Base-by-base conservation (phyloP, 2,113 vertebrate species). In the Collichthys lucidus region DNA sequence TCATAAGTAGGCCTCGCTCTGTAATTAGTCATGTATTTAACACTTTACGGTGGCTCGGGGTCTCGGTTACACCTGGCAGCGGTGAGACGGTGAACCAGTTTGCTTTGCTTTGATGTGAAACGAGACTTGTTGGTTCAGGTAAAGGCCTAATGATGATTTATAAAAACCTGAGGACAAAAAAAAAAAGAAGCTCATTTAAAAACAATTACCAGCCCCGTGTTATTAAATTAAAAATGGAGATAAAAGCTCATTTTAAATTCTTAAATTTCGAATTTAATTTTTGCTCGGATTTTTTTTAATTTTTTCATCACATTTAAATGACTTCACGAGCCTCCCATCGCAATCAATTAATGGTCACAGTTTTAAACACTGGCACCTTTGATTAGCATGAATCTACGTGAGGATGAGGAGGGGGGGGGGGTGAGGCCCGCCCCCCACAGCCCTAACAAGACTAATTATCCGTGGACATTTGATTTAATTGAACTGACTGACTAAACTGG, bases 11-110 rank as follows among this genome's bases (percentile, higher is more conserved):
- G 35, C 35, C 35, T 40, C 35, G 35, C 35, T 57, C 64, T 82
- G 83, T 99, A 98, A 99, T 99, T 99, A 99, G 96, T 95, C 96
- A 96, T 97, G 96, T 97, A 97, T 98, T 99, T 98, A 98, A 97
- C 97, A 97, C 91, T 78, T 40, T 74, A 52, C 69, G 65, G 94
- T 94, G 95, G 86, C 83, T 69, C 49, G 85, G 81, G 87, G 96
- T 93, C 88, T 92, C 95, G 94, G 95, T 96, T 95, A 95, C 95
- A 93, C 87, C 89, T 91, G 92, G 83, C 86, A 87, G 82, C 77
- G 26, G 31, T 59, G 47, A 82, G 82, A 74, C 20, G 47, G 57
- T 74, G 65, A 76, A 85, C 68, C 88, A 70, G 47, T 52, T 77
- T 35, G 35, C 35, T 35, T 11, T 81, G 57, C 50, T 62, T 17